Base-by-base conservation (phyloP, 1,140 invertebrate species). In the Aphidius ervi region DNA sequence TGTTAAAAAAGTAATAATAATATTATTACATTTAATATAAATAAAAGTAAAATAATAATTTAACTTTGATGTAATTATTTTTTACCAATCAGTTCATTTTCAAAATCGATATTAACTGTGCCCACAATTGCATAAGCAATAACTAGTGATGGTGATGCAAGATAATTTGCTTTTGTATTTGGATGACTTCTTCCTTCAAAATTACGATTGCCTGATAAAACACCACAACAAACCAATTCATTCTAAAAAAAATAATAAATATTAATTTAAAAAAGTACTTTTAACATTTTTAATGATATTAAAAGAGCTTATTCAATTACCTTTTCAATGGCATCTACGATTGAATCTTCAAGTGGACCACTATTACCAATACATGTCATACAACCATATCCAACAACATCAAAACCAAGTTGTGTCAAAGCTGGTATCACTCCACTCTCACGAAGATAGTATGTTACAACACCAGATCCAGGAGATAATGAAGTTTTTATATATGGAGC, bases 331-430 rank as follows among this genome's bases (percentile, higher is more conserved):
- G 92, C 93, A 70, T 94, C 92, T 0, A 88, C 88, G 37, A 99
- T 90, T 63, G 89, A 84, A 61, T 97, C 94, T 58, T 94, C 90
- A 6, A 99, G 84, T 1, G 95, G 95, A 9, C 97, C 97, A 52
- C 91, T 94, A 78, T 99, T 99, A 7, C 97, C 97, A 66, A 99
- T 99, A 77, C 97, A 99, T 0, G 96, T 99, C 95, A 98, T 98
- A 79, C 97, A 99, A 2, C 97, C 90, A 73, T 96, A 98, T n/a
- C 96, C 96, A 40, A 94, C 91, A 57, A 95, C 89, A 69, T 94
- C 86, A 78, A 98, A 99, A 7, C 96, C 97, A 9, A 98, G 82
- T 74, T 92, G 85, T 63, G 91, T 86, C 46, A 99, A 78, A 70
- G 87, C 90, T 0, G 92, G 89, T 31, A 93, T 87, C 4, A 99